Evolutionary conservation across 2,888 invertebrate species (phyloP).

Genomic region (Hermaeophaga mercurialis): DNA sequence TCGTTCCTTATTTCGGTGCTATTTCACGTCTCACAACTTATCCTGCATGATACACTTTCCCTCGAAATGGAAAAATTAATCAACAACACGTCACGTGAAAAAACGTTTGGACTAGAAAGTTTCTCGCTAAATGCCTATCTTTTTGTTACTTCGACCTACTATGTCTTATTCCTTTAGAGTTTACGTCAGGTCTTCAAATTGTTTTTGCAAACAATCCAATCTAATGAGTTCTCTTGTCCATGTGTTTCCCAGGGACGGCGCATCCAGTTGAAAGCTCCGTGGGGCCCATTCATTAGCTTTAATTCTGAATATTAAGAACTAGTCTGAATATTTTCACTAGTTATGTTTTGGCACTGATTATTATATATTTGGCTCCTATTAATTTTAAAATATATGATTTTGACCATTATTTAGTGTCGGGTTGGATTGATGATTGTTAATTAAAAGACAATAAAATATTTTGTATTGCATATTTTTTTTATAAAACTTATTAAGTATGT

Average conservation of each 20-base stretch:
- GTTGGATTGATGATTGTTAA: too few relatives aligned
- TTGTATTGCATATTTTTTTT: too few relatives aligned
- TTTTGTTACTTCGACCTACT: conserved; percentile 17
- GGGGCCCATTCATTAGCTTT: too few relatives aligned
- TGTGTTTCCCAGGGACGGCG: neutral
- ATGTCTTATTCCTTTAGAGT: conserved; percentile 23
- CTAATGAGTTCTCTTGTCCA: conserved; percentile 29
- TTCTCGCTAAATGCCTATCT: conserved; percentile 20
- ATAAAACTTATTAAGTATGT: too few relatives aligned
- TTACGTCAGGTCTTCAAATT: conserved; percentile 25
- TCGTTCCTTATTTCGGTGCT: neutral
- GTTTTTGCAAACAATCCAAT: conserved; percentile 30
- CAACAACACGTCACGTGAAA: conserved; percentile 25
- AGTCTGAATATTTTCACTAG: too few relatives aligned
- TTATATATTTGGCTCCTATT: too few relatives aligned
- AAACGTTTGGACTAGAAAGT: conserved; percentile 19
- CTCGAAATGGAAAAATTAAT: conserved; percentile 27
- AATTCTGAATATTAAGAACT: too few relatives aligned
- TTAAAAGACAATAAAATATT: too few relatives aligned
- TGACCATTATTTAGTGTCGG: too few relatives aligned
- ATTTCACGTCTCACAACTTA: conserved; percentile 11
- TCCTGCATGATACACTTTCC: conserved; percentile 13
- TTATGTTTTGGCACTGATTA: too few relatives aligned
- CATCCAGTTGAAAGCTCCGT: too few relatives aligned
- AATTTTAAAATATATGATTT: too few relatives aligned